Conservation (phyloP, 2,113 vertebrate genomes). For the Chloroceryle aenea region DNA sequence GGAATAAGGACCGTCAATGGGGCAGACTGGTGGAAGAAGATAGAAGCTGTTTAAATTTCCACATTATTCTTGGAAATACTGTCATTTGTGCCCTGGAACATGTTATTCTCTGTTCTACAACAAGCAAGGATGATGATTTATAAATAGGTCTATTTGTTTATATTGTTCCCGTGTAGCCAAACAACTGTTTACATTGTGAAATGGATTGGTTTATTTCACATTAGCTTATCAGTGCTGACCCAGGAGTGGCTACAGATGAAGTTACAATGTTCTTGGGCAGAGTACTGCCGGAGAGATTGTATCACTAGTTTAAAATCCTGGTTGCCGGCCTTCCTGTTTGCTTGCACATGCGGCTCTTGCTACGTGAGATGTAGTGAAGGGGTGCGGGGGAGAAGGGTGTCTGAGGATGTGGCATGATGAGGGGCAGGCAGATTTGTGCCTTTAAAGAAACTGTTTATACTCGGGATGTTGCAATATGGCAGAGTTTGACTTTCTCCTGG, state of each 20-base stretch:
- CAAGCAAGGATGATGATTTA: background rate
- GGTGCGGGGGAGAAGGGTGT: fast-evolving
- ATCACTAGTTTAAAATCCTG: background rate
- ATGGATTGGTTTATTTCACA: background rate
- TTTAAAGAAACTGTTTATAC: background rate
- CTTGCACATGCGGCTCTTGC: background rate
- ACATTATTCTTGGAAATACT: background rate
- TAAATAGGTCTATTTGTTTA: conserved; percentile 1
- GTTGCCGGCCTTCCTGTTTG: background rate
- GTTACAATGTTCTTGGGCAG: background rate
- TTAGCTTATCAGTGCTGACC: background rate
- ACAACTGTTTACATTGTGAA: background rate
- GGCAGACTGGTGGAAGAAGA: background rate
- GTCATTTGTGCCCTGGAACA: background rate
- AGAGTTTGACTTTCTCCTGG: background rate
- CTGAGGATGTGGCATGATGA: background rate
- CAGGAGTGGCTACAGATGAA: background rate
- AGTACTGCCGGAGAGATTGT: background rate
- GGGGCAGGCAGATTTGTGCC: background rate
- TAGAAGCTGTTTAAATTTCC: background rate
- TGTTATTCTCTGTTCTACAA: background rate
- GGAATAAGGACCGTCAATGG: background rate
- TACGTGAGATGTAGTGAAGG: too few relatives aligned
- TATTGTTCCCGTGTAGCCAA: background rate
- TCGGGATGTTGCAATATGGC: background rate